These are phyloP conservation scores for Uropsilus gracilis DNA, from an alignment of 2,113 vertebrate genomes.

Conservation along the genomic window DNA sequence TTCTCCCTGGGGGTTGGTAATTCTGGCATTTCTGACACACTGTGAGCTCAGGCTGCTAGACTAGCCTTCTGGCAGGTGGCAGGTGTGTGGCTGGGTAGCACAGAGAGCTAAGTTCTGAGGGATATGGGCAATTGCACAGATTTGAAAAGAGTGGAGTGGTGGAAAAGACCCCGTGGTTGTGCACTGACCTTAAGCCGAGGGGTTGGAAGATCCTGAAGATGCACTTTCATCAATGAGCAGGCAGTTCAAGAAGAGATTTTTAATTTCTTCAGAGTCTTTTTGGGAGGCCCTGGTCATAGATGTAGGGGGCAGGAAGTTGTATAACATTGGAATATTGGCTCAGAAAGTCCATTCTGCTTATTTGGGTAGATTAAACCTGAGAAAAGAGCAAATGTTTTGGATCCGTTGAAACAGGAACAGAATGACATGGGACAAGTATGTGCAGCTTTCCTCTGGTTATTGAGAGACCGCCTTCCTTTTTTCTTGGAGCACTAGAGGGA, in stretches of 20 bases:
- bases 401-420: background rate
- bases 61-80: background rate
- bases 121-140: background rate
- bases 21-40: background rate
- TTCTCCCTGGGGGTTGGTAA: background rate
- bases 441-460: background rate
- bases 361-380: background rate
- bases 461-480: background rate
- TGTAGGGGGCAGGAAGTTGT: background rate
- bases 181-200: background rate
- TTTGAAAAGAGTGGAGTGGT: background rate
- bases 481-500: background rate
- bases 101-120: background rate
- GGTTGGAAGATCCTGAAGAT: background rate
- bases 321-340: background rate
- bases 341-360: background rate
- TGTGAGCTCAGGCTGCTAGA: background rate
- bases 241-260: background rate
- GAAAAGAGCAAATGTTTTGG: background rate
- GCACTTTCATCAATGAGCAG: background rate
- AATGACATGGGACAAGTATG: background rate
- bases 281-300: background rate
- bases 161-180: background rate
- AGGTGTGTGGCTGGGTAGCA: too few relatives aligned
- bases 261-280: background rate